phyloP scores from a whole-genome alignment of 2,797 vertebrate genomes.

The Molossus molossus region DNA sequence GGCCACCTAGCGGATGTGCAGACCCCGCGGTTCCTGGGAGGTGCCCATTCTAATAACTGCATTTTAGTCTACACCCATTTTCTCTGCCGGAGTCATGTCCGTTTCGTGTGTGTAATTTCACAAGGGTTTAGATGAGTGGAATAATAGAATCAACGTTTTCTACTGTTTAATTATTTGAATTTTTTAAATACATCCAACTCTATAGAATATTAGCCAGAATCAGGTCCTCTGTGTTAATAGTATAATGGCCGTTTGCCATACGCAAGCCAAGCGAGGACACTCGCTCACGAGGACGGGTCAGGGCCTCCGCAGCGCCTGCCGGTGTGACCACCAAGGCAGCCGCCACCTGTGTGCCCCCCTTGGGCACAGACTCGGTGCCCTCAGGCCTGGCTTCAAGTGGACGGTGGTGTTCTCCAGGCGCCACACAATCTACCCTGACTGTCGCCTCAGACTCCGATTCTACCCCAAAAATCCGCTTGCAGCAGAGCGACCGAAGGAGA shows the following conservation, averaged over 20 bases:
- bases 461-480: background rate
- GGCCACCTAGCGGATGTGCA: background rate
- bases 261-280: background rate
- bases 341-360: rapidly evolving
- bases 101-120: background rate
- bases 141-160: background rate
- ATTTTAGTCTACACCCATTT: background rate
- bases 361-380: background rate
- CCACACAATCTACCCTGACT: background rate
- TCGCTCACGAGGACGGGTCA: background rate
- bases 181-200: slow-evolving; percentile 33
- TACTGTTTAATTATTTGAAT: slow-evolving; percentile 33
- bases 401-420: background rate
- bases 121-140: slow-evolving; percentile 47
- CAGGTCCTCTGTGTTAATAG: background rate
- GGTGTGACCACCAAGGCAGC: no score
- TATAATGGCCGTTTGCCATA: background rate
- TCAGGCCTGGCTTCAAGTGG: background rate
- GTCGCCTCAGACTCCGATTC: background rate
- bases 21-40: background rate
- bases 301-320: background rate
- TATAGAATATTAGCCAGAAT: background rate
- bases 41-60: background rate
- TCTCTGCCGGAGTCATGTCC: background rate
- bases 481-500: background rate